These are phyloP conservation scores for Bombycilla garrulus DNA, from an alignment of 2,113 vertebrate species.

Conservation along the genomic window DNA sequence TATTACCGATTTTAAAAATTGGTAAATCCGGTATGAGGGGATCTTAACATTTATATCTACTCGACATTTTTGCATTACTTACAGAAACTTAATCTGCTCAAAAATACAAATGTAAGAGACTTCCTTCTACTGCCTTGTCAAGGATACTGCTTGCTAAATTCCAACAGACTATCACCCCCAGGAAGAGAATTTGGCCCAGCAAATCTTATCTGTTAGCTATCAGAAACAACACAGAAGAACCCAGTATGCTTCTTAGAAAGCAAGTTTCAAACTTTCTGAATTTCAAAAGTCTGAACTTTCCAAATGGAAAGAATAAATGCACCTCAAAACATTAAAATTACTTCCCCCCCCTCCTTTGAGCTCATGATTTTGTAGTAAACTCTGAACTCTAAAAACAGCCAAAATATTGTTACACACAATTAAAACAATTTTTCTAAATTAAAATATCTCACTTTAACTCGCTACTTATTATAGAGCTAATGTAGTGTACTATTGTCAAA, in stretches of 20 bases:
- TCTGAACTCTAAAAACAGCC: neutral
- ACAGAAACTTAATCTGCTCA: neutral
- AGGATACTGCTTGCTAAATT: neutral
- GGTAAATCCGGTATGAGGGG: neutral
- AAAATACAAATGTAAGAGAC: neutral
- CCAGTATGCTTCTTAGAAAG: slow-evolving; percentile 2
- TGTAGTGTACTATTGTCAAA: neutral
- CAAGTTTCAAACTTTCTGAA: neutral
- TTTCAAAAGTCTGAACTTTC: neutral
- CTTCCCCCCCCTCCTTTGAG: neutral
- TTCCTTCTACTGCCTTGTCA: neutral
- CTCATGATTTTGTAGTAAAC: neutral
- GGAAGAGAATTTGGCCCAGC: neutral
- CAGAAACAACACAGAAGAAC: neutral
- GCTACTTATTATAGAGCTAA: neutral
- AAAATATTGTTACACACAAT: neutral
- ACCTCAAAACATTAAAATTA: neutral
- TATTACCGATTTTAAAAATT: neutral
- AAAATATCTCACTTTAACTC: neutral
- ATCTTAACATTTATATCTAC: neutral
- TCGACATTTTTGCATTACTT: neutral
- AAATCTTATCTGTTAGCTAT: neutral
- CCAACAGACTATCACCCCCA: neutral
- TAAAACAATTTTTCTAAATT: neutral
- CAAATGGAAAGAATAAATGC: neutral